Percentiles rank a stretch among this genome's conserved stretches.
phyloP scores from a whole-genome alignment of 2,888 invertebrate species.

The Stenoptilia bipunctidactyla region DNA sequence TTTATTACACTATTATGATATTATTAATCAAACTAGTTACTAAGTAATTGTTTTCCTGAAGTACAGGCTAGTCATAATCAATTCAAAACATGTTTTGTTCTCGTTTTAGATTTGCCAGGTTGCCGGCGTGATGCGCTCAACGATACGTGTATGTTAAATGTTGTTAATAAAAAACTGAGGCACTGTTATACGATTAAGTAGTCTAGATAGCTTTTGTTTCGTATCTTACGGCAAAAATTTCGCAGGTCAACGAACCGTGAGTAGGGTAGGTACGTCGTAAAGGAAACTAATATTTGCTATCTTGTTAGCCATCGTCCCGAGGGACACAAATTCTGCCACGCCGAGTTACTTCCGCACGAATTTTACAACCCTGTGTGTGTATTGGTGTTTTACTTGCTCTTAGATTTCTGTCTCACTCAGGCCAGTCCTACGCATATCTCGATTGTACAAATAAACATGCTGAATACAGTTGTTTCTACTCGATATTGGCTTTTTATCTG shows the following conservation, averaged over 20 bases:
- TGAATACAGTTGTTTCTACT: too few species aligned
- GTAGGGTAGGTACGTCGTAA: constrained; percentile 29
- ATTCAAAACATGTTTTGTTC: too few species aligned
- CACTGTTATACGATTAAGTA: constrained; percentile 25
- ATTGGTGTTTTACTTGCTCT: not conserved
- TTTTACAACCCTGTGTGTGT: constrained; percentile 21
- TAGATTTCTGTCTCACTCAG: too few species aligned
- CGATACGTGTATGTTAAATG: constrained; percentile 20
- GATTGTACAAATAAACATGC: too few species aligned
- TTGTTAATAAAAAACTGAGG: constrained; percentile 19
- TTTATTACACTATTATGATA: too few species aligned
- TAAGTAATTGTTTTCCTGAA: too few species aligned
- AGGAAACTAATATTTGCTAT: constrained; percentile 62
- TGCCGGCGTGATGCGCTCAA: constrained; percentile 14
- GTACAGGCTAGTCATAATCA: too few species aligned
- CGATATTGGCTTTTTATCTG: too few species aligned
- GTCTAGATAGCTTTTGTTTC: constrained; percentile 32
- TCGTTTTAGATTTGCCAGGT: not conserved
- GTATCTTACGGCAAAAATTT: constrained; percentile 40
- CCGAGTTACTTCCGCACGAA: constrained; percentile 49
- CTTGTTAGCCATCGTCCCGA: constrained; percentile 51
- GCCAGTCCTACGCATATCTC: too few species aligned
- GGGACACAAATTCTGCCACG: constrained; percentile 42
- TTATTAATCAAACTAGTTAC: too few species aligned
- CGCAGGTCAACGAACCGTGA: constrained; percentile 56